Conservation (phyloP, 2,113 vertebrate species). For the Microcebus lehilahytsara region DNA sequence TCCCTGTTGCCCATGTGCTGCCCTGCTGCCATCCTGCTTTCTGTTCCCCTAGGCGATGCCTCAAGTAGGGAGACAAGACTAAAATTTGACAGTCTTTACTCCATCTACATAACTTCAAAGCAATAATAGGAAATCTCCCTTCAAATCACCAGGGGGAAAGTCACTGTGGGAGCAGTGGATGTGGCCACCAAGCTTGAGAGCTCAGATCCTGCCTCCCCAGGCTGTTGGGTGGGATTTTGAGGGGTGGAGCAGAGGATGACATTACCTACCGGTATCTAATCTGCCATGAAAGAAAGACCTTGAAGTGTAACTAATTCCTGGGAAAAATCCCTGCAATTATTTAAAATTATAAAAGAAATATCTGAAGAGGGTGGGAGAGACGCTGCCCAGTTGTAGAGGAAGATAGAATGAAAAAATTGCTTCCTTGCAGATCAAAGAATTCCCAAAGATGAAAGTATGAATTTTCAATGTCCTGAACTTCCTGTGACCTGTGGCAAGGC, state of each 20-base stretch:
- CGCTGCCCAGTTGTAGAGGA: neutral
- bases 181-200: neutral
- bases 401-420: neutral
- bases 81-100: neutral
- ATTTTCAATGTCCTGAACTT: neutral
- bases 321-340: neutral
- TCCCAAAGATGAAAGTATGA: neutral
- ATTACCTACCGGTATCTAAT: neutral
- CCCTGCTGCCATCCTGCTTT: neutral
- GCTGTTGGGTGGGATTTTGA: too few species aligned
- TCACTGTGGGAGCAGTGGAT: neutral
- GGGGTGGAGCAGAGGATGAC: too few species aligned
- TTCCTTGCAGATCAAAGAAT: conserved; percentile 53
- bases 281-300: neutral
- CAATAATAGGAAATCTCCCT: neutral
- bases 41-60: neutral
- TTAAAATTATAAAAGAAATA: neutral
- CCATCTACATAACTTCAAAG: neutral
- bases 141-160: neutral
- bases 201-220: neutral
- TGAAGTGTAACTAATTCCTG: neutral
- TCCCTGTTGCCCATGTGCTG: neutral
- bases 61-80: neutral
- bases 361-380: neutral
- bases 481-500: neutral